Evolutionary conservation across 1,140 invertebrate species (phyloP).

Genomic region (Venustaconcha ellipsiformis): DNA sequence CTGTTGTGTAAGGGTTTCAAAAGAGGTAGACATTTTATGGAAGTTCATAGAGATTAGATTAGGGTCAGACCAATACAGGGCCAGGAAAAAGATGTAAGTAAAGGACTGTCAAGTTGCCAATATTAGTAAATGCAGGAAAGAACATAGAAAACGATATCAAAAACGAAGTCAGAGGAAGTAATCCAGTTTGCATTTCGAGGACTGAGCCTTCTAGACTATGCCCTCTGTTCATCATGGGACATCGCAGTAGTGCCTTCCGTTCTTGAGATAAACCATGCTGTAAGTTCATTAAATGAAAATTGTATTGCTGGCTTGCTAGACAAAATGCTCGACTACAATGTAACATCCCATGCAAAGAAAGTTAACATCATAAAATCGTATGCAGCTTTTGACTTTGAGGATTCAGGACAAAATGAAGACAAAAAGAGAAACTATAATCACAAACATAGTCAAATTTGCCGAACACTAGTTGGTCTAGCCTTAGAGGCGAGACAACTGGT

Average conservation of each 20-base stretch:
- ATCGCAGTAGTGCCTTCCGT: no score
- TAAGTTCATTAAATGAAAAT: background rate
- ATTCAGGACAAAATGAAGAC: constrained; percentile 9
- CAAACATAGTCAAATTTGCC: constrained; percentile 6
- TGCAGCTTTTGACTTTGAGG: constrained; percentile 10
- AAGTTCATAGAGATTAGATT: constrained; percentile 20
- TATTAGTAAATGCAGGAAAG: constrained; percentile 30
- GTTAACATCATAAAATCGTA: constrained; percentile 14
- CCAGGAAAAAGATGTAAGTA: constrained; percentile 31
- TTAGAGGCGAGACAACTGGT: constrained; percentile 2
- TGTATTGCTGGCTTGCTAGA: constrained; percentile 1
- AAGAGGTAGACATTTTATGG: constrained; percentile 20
- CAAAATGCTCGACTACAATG: constrained; percentile 10
- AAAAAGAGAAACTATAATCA: constrained; percentile 15
- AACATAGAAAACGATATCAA: background rate
- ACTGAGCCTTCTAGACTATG: background rate
- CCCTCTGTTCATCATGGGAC: no score
- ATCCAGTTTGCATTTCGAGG: background rate
- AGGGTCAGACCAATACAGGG: constrained; percentile 19
- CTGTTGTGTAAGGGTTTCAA: constrained; percentile 28
- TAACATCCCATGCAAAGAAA: constrained; percentile 10
- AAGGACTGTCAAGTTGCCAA: constrained; percentile 20
- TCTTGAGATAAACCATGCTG: no score
- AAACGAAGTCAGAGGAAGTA: background rate
- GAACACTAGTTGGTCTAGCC: constrained; percentile 24